Evolutionary conservation across 2,888 invertebrate genomes (phyloP), one percentile per base, ranked within the genome.

Genomic region (Erannis defoliaria): DNA sequence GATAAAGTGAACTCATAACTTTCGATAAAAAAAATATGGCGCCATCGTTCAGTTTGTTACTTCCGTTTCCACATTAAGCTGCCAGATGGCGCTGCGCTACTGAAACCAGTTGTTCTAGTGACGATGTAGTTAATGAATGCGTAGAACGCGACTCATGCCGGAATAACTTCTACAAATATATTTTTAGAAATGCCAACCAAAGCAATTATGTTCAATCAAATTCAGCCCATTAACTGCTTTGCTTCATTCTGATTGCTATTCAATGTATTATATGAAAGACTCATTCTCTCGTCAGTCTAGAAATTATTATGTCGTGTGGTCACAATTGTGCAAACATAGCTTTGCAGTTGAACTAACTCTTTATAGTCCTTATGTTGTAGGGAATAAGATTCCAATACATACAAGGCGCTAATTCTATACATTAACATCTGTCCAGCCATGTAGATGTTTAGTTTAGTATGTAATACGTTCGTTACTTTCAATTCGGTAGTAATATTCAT

Each of bases 401-500:
- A 29, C 45, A 57, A 26, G 48, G 35, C 42, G 54, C 55, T 63
- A 54, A 63, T 66, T 62, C 42, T 43, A 62, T 58, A 68, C 55
- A 74, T 76, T 79, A 78, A 77, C 79, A 77, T 77, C 76, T 76
- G 76, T 73, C 73, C 72, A 73, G 73, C 76, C 74, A 76, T 75
- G 77, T 77, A 78, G 77, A 80, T 81, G 81, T 80, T 82, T 80
- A 72, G 81, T 80, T 82, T 80, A 72, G 76, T 78, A 80, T 78
- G 80, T 79, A 75, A 76, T 79, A 79, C 76, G 26, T 26, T 26
- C 26, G 26, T 76, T 78, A 79, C 83, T 83, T 84, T 83, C 83
- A 80, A 82, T 82, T 82, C 80, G 78, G 81, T 78, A 78, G 67
- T 79, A 78, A 77, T 82, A 81, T 81, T 84, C 85, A 82, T 81